These are phyloP conservation scores for Phyllostomus discolor DNA, from an alignment of 2,113 vertebrate genomes.

Conservation along the genomic window DNA sequence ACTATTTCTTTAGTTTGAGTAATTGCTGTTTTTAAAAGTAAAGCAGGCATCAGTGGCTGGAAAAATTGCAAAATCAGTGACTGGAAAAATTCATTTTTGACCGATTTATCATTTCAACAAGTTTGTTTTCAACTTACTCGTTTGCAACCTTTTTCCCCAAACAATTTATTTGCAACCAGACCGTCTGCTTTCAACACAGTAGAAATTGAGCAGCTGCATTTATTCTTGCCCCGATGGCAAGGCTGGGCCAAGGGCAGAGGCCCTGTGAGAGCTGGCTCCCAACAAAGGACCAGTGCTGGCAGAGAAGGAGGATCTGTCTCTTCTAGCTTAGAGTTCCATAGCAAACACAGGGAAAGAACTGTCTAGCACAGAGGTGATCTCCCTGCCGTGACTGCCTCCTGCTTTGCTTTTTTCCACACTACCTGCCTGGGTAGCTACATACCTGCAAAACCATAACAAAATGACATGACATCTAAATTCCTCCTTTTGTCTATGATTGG, in stretches of 20 bases:
- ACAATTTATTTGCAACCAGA: slow-evolving; percentile 31
- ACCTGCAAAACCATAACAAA: background rate
- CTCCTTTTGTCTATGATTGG: background rate
- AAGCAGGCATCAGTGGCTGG: slow-evolving; percentile 56
- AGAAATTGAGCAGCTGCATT: background rate
- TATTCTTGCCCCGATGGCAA: background rate
- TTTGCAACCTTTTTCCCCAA: slow-evolving; percentile 18
- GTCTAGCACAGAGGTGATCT: background rate
- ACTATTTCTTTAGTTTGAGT: slow-evolving; percentile 59
- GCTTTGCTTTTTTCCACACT: accelerated
- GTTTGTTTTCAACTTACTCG: slow-evolving; percentile 59
- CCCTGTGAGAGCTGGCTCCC: background rate
- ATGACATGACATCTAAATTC: background rate
- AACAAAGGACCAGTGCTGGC: accelerated
- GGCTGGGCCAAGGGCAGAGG: background rate
- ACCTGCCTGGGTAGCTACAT: background rate
- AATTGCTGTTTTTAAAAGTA: slow-evolving; percentile 70
- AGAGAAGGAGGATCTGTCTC: no score
- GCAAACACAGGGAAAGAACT: background rate
- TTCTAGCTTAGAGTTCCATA: background rate
- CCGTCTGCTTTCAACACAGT: background rate
- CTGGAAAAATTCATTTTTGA: slow-evolving; percentile 63
- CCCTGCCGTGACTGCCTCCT: no score
- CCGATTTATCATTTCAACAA: slow-evolving; percentile 68
- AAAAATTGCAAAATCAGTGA: slow-evolving; percentile 66